Evolutionary conservation across 2,113 vertebrate species (phyloP).

Genomic region (Seriola aureovittata): DNA sequence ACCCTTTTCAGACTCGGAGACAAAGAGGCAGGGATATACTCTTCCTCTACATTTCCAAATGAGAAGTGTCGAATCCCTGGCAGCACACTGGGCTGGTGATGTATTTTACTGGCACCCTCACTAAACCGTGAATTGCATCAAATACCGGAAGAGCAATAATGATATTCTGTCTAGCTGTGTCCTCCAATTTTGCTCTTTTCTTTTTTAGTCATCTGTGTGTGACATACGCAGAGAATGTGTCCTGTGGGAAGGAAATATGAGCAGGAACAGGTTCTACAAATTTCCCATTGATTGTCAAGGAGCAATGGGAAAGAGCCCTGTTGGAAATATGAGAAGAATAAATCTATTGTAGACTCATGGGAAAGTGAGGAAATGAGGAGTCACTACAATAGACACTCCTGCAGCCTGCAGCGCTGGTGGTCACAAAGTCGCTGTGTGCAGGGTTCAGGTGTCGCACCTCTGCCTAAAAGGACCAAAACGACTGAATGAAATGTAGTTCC

Average conservation of each 20-base stretch:
- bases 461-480: slow-evolving; percentile 21
- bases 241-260: slow-evolving; percentile 40
- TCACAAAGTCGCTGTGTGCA: slow-evolving; percentile 8
- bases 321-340: slow-evolving; percentile 67
- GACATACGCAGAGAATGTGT: slow-evolving; percentile 12
- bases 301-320: slow-evolving; percentile 24
- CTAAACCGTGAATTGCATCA: slow-evolving; percentile 49
- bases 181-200: neutral
- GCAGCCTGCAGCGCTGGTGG: slow-evolving; percentile 27
- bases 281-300: slow-evolving; percentile 50
- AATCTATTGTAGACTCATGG: slow-evolving; percentile 71
- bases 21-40: slow-evolving; percentile 7
- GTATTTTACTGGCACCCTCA: slow-evolving; percentile 66
- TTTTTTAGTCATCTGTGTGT: slow-evolving; percentile 22
- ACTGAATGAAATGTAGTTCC: slow-evolving; percentile 21
- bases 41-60: slow-evolving; percentile 41
- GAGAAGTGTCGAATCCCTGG: slow-evolving; percentile 27
- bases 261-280: slow-evolving; percentile 34
- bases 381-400: slow-evolving; percentile 44
- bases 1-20: neutral
- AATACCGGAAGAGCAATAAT: slow-evolving; percentile 18
- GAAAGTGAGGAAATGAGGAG: slow-evolving; percentile 63
- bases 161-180: slow-evolving; percentile 23
- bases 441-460: slow-evolving; percentile 52
- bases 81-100: slow-evolving; percentile 42